phyloP scores from a whole-genome alignment of 1,140 invertebrate species.

The Mizuhopecten yessoensis region DNA sequence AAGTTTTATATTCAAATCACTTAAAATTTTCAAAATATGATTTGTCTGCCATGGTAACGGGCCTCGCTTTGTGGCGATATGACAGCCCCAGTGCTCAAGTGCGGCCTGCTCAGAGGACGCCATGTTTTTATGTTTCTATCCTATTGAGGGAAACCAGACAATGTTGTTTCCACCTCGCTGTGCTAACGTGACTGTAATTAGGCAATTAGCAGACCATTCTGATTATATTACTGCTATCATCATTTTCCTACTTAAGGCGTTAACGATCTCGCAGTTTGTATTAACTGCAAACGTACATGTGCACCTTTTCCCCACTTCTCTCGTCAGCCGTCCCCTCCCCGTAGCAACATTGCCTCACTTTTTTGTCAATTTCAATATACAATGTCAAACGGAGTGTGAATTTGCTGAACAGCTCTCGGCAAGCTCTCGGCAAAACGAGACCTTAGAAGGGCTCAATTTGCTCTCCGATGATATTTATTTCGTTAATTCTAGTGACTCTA shows the following conservation, averaged over 20 bases:
- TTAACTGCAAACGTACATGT: slow-evolving; percentile 29
- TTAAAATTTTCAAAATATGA: slow-evolving; percentile 36
- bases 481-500: slow-evolving; percentile 41
- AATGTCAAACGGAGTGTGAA: slow-evolving; percentile 48
- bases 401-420: slow-evolving; percentile 1
- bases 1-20: slow-evolving; percentile 40
- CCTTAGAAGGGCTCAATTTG: slow-evolving; percentile 41
- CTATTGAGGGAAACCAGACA: slow-evolving; percentile 8
- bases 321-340: slow-evolving; percentile 13
- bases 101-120: slow-evolving; percentile 15
- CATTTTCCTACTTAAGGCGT: slow-evolving; percentile 33
- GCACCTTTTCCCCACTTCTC: slow-evolving; percentile 19
- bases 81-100: not conserved
- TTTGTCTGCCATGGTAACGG: slow-evolving; percentile 15
- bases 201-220: slow-evolving; percentile 31
- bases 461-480: slow-evolving; percentile 45
- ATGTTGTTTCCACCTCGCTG: slow-evolving; percentile 11
- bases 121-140: slow-evolving; percentile 34
- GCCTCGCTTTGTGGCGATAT: not conserved
- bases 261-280: slow-evolving; percentile 33
- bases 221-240: slow-evolving; percentile 30
- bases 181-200: slow-evolving; percentile 33
- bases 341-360: slow-evolving; percentile 37
- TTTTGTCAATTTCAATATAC: slow-evolving; percentile 46
- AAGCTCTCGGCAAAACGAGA: slow-evolving; percentile 42